These are phyloP conservation scores for Phyllotreta cruciferae DNA, from an alignment of 2,888 invertebrate species.

Conservation along the genomic window DNA sequence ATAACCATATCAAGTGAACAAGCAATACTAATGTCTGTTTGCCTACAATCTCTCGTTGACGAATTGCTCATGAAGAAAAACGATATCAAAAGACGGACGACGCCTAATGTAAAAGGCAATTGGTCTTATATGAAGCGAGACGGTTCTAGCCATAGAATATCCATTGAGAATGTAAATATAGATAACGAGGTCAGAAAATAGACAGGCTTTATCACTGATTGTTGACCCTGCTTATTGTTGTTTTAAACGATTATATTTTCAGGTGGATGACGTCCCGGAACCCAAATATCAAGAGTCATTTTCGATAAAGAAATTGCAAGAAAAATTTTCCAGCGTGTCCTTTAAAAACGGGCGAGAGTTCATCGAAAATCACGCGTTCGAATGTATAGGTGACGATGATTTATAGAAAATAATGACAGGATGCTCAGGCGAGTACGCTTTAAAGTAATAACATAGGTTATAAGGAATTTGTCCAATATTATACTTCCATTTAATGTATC, in stretches of 20 bases:
- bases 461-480: constrained; percentile 41
- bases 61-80: constrained; percentile 82
- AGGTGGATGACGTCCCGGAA: constrained; percentile 68
- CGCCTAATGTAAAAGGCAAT: constrained; percentile 59
- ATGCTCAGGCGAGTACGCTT: constrained; percentile 23
- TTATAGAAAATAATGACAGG: constrained; percentile 62
- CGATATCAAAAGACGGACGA: constrained; percentile 62
- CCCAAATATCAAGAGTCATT: constrained; percentile 70
- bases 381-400: constrained; percentile 95
- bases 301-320: constrained; percentile 76
- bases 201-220: neutral
- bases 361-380: constrained; percentile 91
- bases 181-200: constrained; percentile 37
- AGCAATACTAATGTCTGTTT: constrained; percentile 95
- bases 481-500: constrained; percentile 37
- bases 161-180: constrained; percentile 56
- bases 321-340: constrained; percentile 75
- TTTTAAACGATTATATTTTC: constrained; percentile 46
- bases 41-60: constrained; percentile 94
- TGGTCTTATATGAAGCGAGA: constrained; percentile 78
- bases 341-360: constrained; percentile 75
- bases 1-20: constrained; percentile 89
- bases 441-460: constrained; percentile 20
- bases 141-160: constrained; percentile 72
- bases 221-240: neutral